phyloP scores from a whole-genome alignment of 2,113 vertebrate species.

The Seriola dumerili region DNA sequence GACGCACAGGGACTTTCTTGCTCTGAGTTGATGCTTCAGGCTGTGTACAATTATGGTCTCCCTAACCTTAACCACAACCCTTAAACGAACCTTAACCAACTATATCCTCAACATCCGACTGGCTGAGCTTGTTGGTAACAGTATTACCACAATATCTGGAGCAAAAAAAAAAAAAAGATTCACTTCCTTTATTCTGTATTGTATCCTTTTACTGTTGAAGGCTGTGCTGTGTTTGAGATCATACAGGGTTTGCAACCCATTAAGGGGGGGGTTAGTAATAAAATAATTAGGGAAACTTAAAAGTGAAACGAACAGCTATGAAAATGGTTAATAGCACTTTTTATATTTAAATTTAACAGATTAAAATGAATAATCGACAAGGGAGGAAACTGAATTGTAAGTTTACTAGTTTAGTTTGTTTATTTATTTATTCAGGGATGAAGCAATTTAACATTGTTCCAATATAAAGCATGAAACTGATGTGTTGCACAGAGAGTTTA shows the following conservation, averaged over 20 bases:
- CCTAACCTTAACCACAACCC: conserved; percentile 27
- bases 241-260: not conserved
- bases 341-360: not conserved
- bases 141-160: not conserved
- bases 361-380: not conserved
- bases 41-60: conserved; percentile 19
- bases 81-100: conserved; percentile 14
- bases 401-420: too few relatives aligned
- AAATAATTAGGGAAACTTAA: not conserved
- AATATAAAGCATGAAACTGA: too few relatives aligned
- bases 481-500: too few relatives aligned
- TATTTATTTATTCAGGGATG: too few relatives aligned
- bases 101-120: conserved; percentile 1
- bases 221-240: not conserved
- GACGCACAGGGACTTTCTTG: conserved; percentile 27
- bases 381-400: not conserved
- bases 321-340: not conserved
- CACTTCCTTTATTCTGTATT: not conserved
- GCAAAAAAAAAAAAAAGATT: not conserved
- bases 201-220: not conserved
- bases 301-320: not conserved
- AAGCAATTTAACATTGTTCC: too few relatives aligned
- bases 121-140: not conserved
- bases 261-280: not conserved
- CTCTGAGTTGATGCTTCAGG: conserved; percentile 11